Evolutionary conservation across 1,140 invertebrate species (phyloP).

Genomic region (Neelides sp.): DNA sequence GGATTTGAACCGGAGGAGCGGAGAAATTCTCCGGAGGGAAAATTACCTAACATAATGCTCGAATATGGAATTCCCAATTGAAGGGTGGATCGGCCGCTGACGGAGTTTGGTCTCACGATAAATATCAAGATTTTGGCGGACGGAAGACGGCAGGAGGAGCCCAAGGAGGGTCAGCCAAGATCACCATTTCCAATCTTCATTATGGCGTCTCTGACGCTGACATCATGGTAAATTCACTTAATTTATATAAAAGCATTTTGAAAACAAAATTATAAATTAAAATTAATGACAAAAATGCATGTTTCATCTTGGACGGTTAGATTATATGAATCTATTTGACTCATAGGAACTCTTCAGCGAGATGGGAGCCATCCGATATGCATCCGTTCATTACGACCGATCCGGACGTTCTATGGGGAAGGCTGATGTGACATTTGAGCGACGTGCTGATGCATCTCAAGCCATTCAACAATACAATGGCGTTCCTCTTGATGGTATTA

Average conservation of each 20-base stretch:
- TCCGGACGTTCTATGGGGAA: constrained; percentile 90
- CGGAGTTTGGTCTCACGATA: constrained; percentile 30
- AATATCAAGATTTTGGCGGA: constrained; percentile 24
- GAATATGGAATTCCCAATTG: no score
- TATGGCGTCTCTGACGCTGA: constrained; percentile 31
- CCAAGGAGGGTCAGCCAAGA: constrained; percentile 17
- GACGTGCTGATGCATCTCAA: constrained; percentile 78
- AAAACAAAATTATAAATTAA: not conserved
- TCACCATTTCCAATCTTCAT: constrained; percentile 27
- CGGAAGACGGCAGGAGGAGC: not conserved
- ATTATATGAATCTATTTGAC: constrained; percentile 7
- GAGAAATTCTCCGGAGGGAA: not conserved
- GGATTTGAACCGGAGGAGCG: not conserved
- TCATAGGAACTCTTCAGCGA: constrained; percentile 85
- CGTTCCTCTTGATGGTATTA: constrained; percentile 87
- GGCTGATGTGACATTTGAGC: constrained; percentile 91
- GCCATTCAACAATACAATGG: constrained; percentile 97
- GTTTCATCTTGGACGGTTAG: not conserved
- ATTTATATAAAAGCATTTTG: not conserved
- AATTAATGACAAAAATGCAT: not conserved
- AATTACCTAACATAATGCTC: not conserved
- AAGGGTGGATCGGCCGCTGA: constrained; percentile 19
- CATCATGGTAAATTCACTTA: constrained; percentile 19
- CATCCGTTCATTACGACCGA: constrained; percentile 91
- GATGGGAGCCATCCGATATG: constrained; percentile 85